A percentile compares a stretch with the other conserved stretches of the same genome.
phyloP scores from a whole-genome alignment of 2,113 vertebrate genomes.

The Ochotona princeps region DNA sequence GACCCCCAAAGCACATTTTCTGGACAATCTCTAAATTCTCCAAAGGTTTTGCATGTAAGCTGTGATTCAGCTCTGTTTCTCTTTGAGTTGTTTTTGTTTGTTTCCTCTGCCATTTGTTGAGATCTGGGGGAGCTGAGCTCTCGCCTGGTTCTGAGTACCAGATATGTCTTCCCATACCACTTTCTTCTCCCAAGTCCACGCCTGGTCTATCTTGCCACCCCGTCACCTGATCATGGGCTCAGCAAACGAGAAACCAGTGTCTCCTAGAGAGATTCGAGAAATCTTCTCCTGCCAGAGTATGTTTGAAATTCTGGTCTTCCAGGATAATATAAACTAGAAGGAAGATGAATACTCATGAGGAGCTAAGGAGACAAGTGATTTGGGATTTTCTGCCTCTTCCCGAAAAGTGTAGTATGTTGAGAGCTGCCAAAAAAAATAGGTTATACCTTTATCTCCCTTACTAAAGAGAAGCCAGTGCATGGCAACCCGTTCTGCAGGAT shows the following conservation, averaged over 20 bases:
- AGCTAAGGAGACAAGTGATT: constrained; percentile 30
- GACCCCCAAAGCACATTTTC: constrained; percentile 39
- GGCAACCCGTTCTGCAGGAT: not conserved
- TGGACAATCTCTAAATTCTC: not conserved
- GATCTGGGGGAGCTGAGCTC: not conserved
- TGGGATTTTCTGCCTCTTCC: not conserved
- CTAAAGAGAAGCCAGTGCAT: not conserved
- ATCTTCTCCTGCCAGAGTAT: constrained; percentile 11
- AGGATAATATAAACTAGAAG: constrained; percentile 26
- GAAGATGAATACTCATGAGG: not conserved
- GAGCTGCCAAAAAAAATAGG: not conserved
- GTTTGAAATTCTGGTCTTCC: not conserved
- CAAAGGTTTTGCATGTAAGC: not conserved
- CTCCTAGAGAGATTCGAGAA: not conserved
- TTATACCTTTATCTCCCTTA: not conserved
- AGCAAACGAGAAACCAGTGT: not conserved
- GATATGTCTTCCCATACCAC: not conserved
- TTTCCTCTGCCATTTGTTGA: not conserved
- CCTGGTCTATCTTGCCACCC: not conserved
- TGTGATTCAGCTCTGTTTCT: not conserved
- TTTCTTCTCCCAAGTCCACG: not conserved
- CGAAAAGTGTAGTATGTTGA: not conserved
- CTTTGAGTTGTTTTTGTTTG: constrained; percentile 29
- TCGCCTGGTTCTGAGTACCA: not conserved
- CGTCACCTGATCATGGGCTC: not conserved